These are phyloP conservation scores for Lathamus discolor DNA, from an alignment of 2,113 vertebrate species.

Conservation along the genomic window DNA sequence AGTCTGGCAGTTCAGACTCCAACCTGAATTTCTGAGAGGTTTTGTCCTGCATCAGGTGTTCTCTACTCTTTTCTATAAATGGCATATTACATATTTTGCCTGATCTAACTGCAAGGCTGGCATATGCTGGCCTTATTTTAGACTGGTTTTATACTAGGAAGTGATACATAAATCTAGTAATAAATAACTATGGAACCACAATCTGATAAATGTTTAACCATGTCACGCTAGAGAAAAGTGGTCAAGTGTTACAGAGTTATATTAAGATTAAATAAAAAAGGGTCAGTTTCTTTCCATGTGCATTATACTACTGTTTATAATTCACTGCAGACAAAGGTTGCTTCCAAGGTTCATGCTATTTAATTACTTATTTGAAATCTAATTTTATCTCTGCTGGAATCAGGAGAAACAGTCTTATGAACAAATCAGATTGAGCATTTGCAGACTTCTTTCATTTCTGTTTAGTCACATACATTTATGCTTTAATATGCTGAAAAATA, in stretches of 20 bases:
- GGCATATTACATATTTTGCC: not conserved
- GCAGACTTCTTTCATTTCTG: not conserved
- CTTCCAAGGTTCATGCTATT: not conserved
- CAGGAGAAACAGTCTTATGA: not conserved
- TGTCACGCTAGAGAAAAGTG: not conserved
- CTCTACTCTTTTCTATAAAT: not conserved
- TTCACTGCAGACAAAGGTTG: not conserved
- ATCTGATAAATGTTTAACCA: not conserved
- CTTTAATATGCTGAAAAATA: not conserved
- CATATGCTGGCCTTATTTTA: not conserved
- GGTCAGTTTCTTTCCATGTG: not conserved
- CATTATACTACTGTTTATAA: not conserved
- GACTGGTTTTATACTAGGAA: not conserved
- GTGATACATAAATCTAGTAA: not conserved
- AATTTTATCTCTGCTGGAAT: not conserved
- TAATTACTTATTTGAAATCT: not conserved
- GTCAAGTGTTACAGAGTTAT: not conserved
- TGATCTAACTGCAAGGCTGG: not conserved
- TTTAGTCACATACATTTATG: not conserved
- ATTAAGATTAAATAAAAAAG: not conserved
- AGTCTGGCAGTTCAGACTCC: not conserved
- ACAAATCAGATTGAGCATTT: not conserved
- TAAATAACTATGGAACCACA: not conserved
- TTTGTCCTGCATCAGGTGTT: not conserved
- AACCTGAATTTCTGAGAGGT: not conserved